Conservation (phyloP, 2,888 invertebrate species). For the Perizoma flavofasciatum region DNA sequence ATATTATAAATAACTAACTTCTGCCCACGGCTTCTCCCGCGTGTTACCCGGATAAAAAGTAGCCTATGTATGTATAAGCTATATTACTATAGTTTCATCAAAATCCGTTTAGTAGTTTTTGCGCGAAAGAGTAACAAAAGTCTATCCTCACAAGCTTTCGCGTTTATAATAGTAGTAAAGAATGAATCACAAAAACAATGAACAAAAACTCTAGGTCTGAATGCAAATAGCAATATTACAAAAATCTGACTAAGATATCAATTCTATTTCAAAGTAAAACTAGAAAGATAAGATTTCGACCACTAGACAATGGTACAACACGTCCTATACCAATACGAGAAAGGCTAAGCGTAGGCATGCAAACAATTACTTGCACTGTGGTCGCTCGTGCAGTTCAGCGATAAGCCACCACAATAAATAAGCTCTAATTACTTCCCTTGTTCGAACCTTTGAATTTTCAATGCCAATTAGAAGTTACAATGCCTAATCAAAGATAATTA, state of each 20-base stretch:
- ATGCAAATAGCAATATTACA: too few species aligned
- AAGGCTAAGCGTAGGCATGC: slow-evolving; percentile 37
- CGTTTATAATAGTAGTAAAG: too few species aligned
- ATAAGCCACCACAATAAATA: slow-evolving; percentile 76
- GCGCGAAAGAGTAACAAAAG: too few species aligned
- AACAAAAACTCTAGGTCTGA: neutral
- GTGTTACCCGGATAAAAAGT: too few species aligned
- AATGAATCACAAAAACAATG: too few species aligned
- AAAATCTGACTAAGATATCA: neutral
- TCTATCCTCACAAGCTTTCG: too few species aligned
- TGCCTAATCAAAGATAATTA: slow-evolving; percentile 45
- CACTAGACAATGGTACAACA: slow-evolving; percentile 34
- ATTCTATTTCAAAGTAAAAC: neutral
- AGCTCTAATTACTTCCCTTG: slow-evolving; percentile 75
- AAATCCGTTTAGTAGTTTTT: too few species aligned
- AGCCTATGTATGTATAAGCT: too few species aligned
- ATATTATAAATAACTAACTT: too few species aligned
- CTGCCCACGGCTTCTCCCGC: too few species aligned
- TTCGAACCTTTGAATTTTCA: slow-evolving; percentile 57
- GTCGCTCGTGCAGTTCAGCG: slow-evolving; percentile 61
- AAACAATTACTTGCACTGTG: slow-evolving; percentile 37
- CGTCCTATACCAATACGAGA: slow-evolving; percentile 33
- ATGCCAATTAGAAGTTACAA: slow-evolving; percentile 57
- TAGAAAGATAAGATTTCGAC: slow-evolving; percentile 26
- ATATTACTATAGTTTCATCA: too few species aligned